Percentiles rank a stretch among this genome's conserved stretches.
These are phyloP conservation scores for Lochmaea capreae DNA, from an alignment of 2,888 invertebrate genomes.

Conservation along the genomic window DNA sequence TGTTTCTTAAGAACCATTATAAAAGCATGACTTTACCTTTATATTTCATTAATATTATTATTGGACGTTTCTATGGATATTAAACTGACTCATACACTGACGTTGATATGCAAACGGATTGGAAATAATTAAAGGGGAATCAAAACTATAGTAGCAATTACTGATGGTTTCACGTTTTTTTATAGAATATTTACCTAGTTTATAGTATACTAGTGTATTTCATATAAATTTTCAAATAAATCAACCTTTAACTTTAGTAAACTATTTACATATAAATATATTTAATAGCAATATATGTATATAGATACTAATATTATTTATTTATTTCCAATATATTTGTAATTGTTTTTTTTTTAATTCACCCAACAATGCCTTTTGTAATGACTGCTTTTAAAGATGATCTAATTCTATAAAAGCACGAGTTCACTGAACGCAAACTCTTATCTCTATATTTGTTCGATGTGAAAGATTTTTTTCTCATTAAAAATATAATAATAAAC, in stretches of 20 bases:
- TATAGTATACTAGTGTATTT: too few species aligned
- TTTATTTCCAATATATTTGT: too few species aligned
- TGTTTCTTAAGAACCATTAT: conserved; percentile 1
- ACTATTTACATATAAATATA: too few species aligned
- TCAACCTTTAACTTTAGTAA: too few species aligned
- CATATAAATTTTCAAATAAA: too few species aligned
- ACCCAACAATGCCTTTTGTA: background rate
- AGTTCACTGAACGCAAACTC: conserved; percentile 20
- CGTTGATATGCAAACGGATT: background rate
- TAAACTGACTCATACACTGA: conserved; percentile 2
- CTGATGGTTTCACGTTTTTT: conserved; percentile 1
- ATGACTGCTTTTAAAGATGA: background rate
- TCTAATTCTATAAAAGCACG: background rate
- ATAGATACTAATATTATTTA: too few species aligned
- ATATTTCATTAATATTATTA: conserved; percentile 3
- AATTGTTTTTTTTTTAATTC: too few species aligned
- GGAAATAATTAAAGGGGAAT: conserved; percentile 9
- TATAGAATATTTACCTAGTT: background rate
- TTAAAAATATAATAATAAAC: conserved; percentile 19
- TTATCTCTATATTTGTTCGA: conserved; percentile 23
- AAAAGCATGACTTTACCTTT: background rate
- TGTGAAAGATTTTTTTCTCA: conserved; percentile 21
- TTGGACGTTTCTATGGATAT: background rate
- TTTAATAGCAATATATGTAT: too few species aligned
- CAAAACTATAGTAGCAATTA: background rate